Base-by-base conservation (phyloP, 2,888 invertebrate genomes). In the Xanthorhoe designata region DNA sequence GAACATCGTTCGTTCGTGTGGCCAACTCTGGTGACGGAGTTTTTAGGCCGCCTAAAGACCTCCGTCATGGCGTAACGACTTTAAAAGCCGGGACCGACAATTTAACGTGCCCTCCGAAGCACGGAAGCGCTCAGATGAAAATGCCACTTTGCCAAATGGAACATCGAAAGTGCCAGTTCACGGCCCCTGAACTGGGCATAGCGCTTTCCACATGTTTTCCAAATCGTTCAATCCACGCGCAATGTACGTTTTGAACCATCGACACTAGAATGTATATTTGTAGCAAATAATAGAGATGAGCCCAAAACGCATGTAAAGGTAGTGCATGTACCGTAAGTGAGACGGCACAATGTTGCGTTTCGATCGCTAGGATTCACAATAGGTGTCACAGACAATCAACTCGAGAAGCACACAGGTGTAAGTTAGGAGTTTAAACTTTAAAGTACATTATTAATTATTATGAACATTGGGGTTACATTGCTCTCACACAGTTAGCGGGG, bases 381-480 rank as follows among this genome's bases (percentile, higher is more conserved):
- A n/a, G n/a, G 56, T 32, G 17, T 57, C 24, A 32, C 32, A 38
- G 51, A 47, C 57, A 52, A 19, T 29, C 51, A 59, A 58, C 18
- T 58, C 19, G 53, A n/a, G n/a, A 58, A 61, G 72, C 73, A 76
- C 76, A 75, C 69, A 83, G 80, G 84, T 78, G 80, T 82, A 81
- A 75, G 80, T 85, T 83, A 85, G 78, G 77, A 79, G 76, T n/a
- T n/a, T n/a, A n/a, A n/a, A n/a, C n/a, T 76, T 76, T 76, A 74
- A 69, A 81, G 82, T 75, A 78, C 69, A 70, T 74, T 79, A 75
- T 77, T 64, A 69, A 69, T n/a, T n/a, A n/a, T n/a, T 76, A 77
- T 76, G 75, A 78, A 73, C 61, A 57, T 60, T 52, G n/a, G 50
- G 55, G 24, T 53, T 15, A 58, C 53, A 64, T 51, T 62, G 29